These are phyloP conservation scores for Aspidiotus destructor DNA, from an alignment of 2,888 invertebrate genomes.

Conservation along the genomic window DNA sequence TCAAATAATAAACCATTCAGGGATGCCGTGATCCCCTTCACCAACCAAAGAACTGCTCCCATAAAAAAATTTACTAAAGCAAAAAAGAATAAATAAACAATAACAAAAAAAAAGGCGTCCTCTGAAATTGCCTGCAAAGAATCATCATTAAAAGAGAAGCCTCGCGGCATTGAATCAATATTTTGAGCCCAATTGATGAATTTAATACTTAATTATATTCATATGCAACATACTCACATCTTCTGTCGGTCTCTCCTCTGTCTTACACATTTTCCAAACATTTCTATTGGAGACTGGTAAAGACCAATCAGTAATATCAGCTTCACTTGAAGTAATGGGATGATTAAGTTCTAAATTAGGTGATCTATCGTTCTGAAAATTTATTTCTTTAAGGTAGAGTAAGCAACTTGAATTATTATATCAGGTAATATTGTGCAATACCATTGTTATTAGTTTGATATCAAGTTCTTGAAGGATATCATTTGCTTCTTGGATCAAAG, in stretches of 20 bases:
- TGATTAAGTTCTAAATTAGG: too few relatives aligned
- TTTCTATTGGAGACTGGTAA: constrained; percentile 96
- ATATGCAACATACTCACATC: constrained; percentile 39
- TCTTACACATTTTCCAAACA: constrained; percentile 91
- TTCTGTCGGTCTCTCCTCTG: constrained; percentile 82
- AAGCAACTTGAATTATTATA: constrained; percentile 48
- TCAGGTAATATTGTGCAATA: constrained; percentile 9
- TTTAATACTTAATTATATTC: neutral
- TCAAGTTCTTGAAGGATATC: constrained; percentile 46
- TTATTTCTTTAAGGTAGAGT: constrained; percentile 50
- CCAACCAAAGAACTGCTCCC: too few relatives aligned
- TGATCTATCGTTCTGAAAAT: constrained; percentile 45
- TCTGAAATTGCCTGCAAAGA: too few relatives aligned
- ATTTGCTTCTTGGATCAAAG: constrained; percentile 53
- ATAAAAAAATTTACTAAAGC: too few relatives aligned
- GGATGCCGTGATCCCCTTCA: too few relatives aligned
- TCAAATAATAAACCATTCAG: constrained; percentile 10
- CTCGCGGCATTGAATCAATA: too few relatives aligned
- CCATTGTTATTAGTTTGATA: constrained; percentile 39
- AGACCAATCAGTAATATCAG: constrained; percentile 88
- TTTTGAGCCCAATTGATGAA: too few relatives aligned
- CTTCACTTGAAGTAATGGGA: constrained; percentile 51
- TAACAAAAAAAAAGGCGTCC: too few relatives aligned
- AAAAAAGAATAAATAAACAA: too few relatives aligned
- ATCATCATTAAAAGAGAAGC: too few relatives aligned